Evolutionary conservation across 2,113 vertebrate species (phyloP).

Genomic region (Ramphastos sulfuratus): DNA sequence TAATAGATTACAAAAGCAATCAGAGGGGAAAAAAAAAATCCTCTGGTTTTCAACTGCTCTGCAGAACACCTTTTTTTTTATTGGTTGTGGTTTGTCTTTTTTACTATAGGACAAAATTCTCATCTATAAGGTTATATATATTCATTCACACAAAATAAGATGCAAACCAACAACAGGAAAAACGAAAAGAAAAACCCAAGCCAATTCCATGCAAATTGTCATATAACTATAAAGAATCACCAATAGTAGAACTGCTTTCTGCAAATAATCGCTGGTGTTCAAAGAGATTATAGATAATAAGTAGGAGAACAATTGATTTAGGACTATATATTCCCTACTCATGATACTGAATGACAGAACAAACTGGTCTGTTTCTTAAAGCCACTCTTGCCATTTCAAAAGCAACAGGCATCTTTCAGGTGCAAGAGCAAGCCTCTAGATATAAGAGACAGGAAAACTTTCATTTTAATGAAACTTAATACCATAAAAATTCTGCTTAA

Average conservation of each 20-base stretch:
- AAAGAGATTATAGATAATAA: background rate
- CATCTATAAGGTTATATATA: background rate
- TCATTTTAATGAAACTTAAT: background rate
- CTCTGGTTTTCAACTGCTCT: background rate
- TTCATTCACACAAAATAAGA: background rate
- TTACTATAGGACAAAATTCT: background rate
- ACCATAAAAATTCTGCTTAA: no score
- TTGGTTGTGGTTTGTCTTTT: background rate
- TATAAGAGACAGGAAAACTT: accelerated
- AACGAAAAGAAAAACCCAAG: background rate
- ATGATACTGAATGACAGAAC: background rate
- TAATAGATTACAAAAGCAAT: background rate
- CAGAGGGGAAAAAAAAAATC: background rate
- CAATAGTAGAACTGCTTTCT: background rate
- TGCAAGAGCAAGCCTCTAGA: background rate
- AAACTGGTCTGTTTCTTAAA: background rate
- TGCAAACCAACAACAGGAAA: background rate
- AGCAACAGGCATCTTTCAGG: background rate
- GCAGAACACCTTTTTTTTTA: background rate
- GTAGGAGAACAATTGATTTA: background rate
- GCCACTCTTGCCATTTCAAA: background rate
- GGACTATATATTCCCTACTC: background rate
- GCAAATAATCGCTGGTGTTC: background rate
- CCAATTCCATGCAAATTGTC: background rate
- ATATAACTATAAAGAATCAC: background rate